Evolutionary conservation across 2,797 vertebrate species (phyloP), one percentile per base, ranked within the genome.

Genomic region (Florisuga fusca): DNA sequence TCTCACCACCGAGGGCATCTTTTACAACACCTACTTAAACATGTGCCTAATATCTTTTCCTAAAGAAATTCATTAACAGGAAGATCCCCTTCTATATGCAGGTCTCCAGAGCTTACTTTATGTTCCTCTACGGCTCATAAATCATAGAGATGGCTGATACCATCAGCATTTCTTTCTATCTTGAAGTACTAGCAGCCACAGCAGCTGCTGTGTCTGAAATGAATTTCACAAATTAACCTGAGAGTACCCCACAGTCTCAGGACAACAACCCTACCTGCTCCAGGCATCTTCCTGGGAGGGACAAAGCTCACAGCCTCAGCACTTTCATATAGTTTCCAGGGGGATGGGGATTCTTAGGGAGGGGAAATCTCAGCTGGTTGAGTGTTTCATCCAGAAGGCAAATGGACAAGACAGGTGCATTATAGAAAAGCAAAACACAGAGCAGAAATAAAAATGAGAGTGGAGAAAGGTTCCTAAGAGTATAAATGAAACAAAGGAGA

Each of bases 221-320:
- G 93, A 91, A 91, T 97, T 95, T 95, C 68, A 68, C 54, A 92
- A 95, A 96, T 95, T 93, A 95, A 96, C 89, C 92, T 93, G 59
- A 94, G 91, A 90, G 62, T 90, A 93, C 54, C 17, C 26, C 84
- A 84, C 41, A 51, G 79, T 95, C 89, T 87, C 94, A 95, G 82
- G 84, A 94, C 82, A 89, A 38, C 85, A 87, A 29, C 54, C 34
- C 87, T 68, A 89, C 84, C 73, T 89, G 66, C 36, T 75, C 82
- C 64, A 36, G 58, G 34, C 43, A 45, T 89, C 84, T 86, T 83
- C 61, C 76, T 69, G 64, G 38, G 64, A 86, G 64, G 58, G 16
- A 36, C 31, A 54, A 46, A 78, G 51, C 26, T 66, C 91, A 84
- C 91, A 75, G 75, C 17, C 54, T 96, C 87, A 91, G 87, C 84